phyloP scores from a whole-genome alignment of 2,888 invertebrate genomes.

The Prionchulus punctatus region DNA sequence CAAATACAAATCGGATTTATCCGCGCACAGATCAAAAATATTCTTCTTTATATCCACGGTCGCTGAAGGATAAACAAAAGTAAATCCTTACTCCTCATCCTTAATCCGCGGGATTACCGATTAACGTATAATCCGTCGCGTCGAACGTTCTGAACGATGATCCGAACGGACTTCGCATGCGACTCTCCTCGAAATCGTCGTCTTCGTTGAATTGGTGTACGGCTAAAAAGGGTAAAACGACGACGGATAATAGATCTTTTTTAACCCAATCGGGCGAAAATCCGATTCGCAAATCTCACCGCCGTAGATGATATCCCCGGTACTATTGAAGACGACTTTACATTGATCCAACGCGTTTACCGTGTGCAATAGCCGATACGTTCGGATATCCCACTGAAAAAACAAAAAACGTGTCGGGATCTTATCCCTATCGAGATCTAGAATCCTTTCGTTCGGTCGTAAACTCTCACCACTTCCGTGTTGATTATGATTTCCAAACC shows the following conservation, averaged over 20 bases:
- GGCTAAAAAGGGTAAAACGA: constrained; percentile 11
- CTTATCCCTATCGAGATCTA: too few species aligned
- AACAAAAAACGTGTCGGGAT: too few species aligned
- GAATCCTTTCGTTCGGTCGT: too few species aligned
- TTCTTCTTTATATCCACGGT: constrained; percentile 81
- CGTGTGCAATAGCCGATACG: constrained; percentile 78
- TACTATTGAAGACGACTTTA: constrained; percentile 67
- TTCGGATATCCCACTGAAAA: constrained; percentile 74
- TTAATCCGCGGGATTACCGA: constrained; percentile 1
- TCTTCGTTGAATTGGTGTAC: constrained; percentile 36
- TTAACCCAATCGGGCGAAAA: too few species aligned
- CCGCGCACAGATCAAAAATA: constrained; percentile 67
- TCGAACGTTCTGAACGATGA: constrained; percentile 89
- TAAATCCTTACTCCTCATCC: not conserved
- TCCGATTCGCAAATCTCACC: too few species aligned
- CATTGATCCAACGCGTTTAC: constrained; percentile 84
- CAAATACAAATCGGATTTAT: constrained; percentile 65
- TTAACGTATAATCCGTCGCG: constrained; percentile 59
- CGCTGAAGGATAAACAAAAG: constrained; percentile 37
- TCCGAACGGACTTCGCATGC: constrained; percentile 51
- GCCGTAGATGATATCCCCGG: constrained; percentile 72
- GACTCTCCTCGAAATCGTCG: constrained; percentile 29
- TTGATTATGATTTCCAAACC: constrained; percentile 89
- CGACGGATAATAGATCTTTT: not conserved
- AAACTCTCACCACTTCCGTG: constrained; percentile 63